Evolutionary conservation across 1,140 invertebrate genomes (phyloP).

Genomic region (Monochamus saltuarius): DNA sequence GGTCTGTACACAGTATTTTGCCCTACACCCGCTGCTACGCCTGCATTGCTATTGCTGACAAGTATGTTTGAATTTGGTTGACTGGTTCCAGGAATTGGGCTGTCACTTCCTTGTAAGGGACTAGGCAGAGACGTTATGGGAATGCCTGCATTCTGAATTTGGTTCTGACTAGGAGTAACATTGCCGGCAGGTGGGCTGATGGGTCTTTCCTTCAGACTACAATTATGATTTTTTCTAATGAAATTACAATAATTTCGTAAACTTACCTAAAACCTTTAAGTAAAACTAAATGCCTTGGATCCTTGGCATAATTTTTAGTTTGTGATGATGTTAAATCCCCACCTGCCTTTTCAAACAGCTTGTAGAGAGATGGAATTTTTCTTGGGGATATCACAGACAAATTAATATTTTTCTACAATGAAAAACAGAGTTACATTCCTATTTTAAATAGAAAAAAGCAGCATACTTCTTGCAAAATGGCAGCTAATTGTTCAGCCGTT

Average conservation of each 20-base stretch:
- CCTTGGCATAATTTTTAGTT: conserved; percentile 89
- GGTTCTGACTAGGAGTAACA: conserved; percentile 49
- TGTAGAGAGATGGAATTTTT: conserved; percentile 78
- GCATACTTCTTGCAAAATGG: conserved; percentile 68
- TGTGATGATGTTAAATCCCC: conserved; percentile 77
- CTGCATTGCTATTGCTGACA: conserved; percentile 35
- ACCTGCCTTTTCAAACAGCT: conserved; percentile 81
- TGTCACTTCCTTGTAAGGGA: conserved; percentile 61
- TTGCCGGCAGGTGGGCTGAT: conserved; percentile 66
- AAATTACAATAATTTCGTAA: conserved; percentile 21
- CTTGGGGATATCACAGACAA: conserved; percentile 86
- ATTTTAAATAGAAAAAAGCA: neutral
- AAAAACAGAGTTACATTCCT: neutral
- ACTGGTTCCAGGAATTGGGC: conserved; percentile 51
- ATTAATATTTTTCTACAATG: conserved; percentile 73
- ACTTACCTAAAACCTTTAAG: conserved; percentile 68
- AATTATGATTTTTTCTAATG: too few species aligned
- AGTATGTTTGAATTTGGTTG: conserved; percentile 42
- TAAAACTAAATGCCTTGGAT: conserved; percentile 79
- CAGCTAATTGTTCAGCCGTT: conserved; percentile 73
- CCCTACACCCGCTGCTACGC: conserved; percentile 38
- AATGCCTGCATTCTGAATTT: conserved; percentile 39
- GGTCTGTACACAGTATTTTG: conserved; percentile 43
- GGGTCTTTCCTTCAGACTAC: conserved; percentile 77
- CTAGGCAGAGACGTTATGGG: conserved; percentile 55